Base-by-base conservation (phyloP, 2,888 invertebrate species). In the Microctonus aethiopoides region DNA sequence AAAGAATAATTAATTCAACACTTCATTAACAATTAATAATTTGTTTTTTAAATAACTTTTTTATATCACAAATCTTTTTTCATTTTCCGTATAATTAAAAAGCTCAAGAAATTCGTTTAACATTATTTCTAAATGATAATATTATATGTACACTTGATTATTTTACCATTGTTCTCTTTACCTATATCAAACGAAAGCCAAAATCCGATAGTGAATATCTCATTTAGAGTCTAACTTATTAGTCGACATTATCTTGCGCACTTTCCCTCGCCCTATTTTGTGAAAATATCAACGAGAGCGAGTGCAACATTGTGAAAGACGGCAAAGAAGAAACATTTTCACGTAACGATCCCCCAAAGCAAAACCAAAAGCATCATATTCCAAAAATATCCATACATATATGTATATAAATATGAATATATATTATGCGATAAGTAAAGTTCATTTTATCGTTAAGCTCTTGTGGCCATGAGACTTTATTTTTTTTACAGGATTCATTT, bases 401-500 rank as follows among this genome's bases (percentile, higher is more conserved):
- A n/a, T 29, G 29, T 16, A 46, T 16, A 46, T 46, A n/a, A n/a
- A n/a, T n/a, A n/a, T n/a, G n/a, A n/a, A n/a, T n/a, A n/a, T 46
- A 46, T 46, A 46, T 46, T 46, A 16, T 46, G 7, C 46, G 46
- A 46, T 46, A 46, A 46, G 46, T 16, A 46, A 16, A 46, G 16
- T 16, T 16, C 16, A 16, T 13, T 39, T 39, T 39, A n/a, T n/a
- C 39, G 39, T 46, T 16, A n/a, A 46, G 16, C 46, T 46, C 7
- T 4, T 9, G 16, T 46, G n/a, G 39, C 39, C n/a, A 13, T 39
- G n/a, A 39, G 39, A n/a, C 16, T 46, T 46, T 16, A 16, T 46
- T 46, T n/a, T 16, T 46, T 46, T 46, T 46, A n/a, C n/a, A n/a
- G n/a, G 46, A 46, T 46, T 46, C 46, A 46, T 46, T 46, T n/a